Percentiles rank a stretch among this genome's conserved stretches.
Conservation (phyloP, 2,888 invertebrate species). For the Oscheius onirici region DNA sequence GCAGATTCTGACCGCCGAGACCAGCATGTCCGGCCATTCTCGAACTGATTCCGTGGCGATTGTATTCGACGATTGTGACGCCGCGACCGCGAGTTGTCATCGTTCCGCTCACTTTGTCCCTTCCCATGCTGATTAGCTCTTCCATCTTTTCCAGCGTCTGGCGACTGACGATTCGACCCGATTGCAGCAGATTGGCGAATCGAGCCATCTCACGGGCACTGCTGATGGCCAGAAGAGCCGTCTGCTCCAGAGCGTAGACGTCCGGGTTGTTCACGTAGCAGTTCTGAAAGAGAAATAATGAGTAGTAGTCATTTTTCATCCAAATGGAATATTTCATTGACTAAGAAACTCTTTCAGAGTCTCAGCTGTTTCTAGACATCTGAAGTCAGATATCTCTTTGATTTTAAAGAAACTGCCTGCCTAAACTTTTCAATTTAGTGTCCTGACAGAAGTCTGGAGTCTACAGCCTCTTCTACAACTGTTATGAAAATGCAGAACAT, state of each 20-base stretch:
- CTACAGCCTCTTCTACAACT: too few species aligned
- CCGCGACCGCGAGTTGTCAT: slow-evolving; percentile 27
- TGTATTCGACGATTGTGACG: slow-evolving; percentile 33
- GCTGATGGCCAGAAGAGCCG: slow-evolving; percentile 52
- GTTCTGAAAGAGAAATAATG: not conserved
- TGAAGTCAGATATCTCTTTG: too few species aligned
- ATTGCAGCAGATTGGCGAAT: slow-evolving; percentile 39
- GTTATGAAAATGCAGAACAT: too few species aligned
- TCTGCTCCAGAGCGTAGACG: slow-evolving; percentile 52
- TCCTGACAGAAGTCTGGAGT: too few species aligned
- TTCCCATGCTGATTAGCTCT: slow-evolving; percentile 14
- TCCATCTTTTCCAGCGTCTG: slow-evolving; percentile 16
- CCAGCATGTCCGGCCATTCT: slow-evolving; percentile 72
- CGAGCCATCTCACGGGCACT: slow-evolving; percentile 53
- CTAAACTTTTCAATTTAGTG: too few species aligned
- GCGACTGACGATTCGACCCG: slow-evolving; percentile 41
- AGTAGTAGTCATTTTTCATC: too few species aligned
- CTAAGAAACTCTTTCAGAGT: too few species aligned
- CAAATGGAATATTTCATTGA: too few species aligned
- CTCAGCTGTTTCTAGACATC: too few species aligned
- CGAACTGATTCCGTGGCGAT: not conserved
- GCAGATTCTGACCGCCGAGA: slow-evolving; percentile 72
- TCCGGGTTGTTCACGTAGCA: slow-evolving; percentile 57
- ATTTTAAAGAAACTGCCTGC: too few species aligned
- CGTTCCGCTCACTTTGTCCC: slow-evolving; percentile 24